These are phyloP conservation scores for Crematogaster levior DNA, from an alignment of 2,888 invertebrate species.

Conservation along the genomic window DNA sequence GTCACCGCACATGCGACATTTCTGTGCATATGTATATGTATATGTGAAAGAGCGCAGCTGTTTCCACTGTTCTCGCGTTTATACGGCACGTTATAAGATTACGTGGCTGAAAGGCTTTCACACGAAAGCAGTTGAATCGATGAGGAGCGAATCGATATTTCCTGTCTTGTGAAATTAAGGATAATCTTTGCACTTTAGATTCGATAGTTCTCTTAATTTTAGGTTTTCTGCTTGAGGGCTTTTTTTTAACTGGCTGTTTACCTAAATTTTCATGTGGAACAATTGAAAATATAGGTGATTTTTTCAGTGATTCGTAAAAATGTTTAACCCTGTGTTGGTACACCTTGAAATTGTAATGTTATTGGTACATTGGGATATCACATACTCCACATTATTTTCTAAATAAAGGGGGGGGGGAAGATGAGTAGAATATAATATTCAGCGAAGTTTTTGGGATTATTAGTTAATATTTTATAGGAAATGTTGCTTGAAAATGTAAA, in stretches of 20 bases:
- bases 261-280: background rate
- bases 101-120: background rate
- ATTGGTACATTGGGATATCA: too few species aligned
- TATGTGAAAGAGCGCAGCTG: conserved; percentile 29
- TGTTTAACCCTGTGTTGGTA: too few species aligned
- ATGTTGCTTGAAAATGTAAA: too few species aligned
- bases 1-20: conserved; percentile 23
- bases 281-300: background rate
- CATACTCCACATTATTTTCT: too few species aligned
- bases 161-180: background rate
- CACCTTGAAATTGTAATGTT: too few species aligned
- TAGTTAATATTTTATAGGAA: too few species aligned
- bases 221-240: background rate
- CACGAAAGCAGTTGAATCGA: background rate
- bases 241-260: background rate
- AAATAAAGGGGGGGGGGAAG: too few species aligned
- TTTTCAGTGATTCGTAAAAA: background rate
- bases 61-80: background rate
- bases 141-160: background rate
- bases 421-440: too few species aligned
- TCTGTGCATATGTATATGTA: background rate
- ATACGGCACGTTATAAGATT: conserved; percentile 17
- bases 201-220: too few species aligned
- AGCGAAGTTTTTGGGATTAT: too few species aligned
- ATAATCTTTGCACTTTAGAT: background rate